Conservation (phyloP, 1,140 invertebrate genomes). For the Drosophila truncata region DNA sequence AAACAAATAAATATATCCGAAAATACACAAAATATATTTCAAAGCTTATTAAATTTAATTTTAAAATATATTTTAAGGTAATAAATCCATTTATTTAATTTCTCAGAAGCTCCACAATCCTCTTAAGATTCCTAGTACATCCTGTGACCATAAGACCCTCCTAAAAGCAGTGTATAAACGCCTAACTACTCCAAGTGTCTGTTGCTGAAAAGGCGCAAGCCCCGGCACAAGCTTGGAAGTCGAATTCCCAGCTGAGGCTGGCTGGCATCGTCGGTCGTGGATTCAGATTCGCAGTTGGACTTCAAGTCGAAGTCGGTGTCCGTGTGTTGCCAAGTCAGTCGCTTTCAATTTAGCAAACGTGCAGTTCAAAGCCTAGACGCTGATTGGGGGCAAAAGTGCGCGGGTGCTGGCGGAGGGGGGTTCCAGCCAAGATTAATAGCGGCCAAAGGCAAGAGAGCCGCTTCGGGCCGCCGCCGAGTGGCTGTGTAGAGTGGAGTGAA, state of each 20-base stretch:
- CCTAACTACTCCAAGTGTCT: conserved; percentile 18
- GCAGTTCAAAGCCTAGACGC: conserved; percentile 78
- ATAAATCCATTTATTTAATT: background rate
- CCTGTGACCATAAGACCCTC: background rate
- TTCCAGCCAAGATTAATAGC: conserved; percentile 76
- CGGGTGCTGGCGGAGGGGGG: conserved; percentile 29
- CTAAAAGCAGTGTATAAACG: conserved; percentile 12
- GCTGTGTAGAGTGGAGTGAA: conserved; percentile 1
- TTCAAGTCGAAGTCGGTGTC: conserved; percentile 37
- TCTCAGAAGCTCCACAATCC: background rate
- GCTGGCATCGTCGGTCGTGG: conserved; percentile 27
- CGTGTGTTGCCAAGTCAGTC: conserved; percentile 60
- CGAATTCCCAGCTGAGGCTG: conserved; percentile 6
- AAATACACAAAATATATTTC: rapidly evolving
- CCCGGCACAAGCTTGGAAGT: conserved; percentile 58
- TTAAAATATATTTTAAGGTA: too few relatives aligned
- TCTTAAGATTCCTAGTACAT: background rate
- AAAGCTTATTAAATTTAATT: background rate
- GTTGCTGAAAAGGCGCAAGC: conserved; percentile 65
- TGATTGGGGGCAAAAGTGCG: conserved; percentile 79
- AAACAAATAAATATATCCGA: too few relatives aligned
- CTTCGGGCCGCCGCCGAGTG: background rate
- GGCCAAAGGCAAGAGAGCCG: conserved; percentile 49
- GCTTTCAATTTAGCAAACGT: conserved; percentile 83
- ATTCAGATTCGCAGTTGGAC: conserved; percentile 35